Base-by-base conservation (phyloP, 1,140 invertebrate species). In the Planococcus citri region DNA sequence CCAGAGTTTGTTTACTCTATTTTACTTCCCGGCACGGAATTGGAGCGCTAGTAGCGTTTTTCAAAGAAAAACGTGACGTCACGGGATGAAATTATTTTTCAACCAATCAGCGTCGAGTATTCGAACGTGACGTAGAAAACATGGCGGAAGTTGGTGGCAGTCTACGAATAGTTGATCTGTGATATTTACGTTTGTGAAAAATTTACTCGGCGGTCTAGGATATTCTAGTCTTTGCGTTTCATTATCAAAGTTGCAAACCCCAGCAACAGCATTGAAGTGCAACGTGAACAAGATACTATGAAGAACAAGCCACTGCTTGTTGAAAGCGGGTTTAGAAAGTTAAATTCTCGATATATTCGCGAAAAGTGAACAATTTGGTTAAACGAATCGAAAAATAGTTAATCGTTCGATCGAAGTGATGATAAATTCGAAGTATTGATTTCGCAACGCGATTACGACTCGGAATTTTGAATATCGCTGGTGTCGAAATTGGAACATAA, bases 231-330 rank as follows among this genome's bases (percentile, higher is more conserved):
- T 25, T 10, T 64, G 60, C 21, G 24, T 64, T 64, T 64, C 25
- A 64, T 64, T 64, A 64, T 64, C 22, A 25, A 64, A 27, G 22
- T 9, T 25, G 10, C 21, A 27, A 64, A 24, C 60, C 60, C 60
- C 60, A 64, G 60, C 60, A 64, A 64, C 60, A 64, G 60, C 25
- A 27, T 64, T 64, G 21, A 64, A 25, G 60, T 64, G 60, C 60
- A 64, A 64, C 60, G 60, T 64, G 60, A 64, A 64, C 60, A 64
- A 64, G 60, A 64, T 64, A n/a, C n/a, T n/a, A 25, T 64, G 22
- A 64, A 20, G 60, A 64, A 64, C 60, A 64, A 64, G 60, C 60
- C 60, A 9, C 60, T 25, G 60, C 60, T 64, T 64, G 60, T 64
- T 64, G 25, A 64, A 64, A 64, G 60, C 60, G 60, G 60, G 21